These are phyloP conservation scores for Lateolabrax maculatus DNA, from an alignment of 2,797 vertebrate genomes.

Conservation along the genomic window DNA sequence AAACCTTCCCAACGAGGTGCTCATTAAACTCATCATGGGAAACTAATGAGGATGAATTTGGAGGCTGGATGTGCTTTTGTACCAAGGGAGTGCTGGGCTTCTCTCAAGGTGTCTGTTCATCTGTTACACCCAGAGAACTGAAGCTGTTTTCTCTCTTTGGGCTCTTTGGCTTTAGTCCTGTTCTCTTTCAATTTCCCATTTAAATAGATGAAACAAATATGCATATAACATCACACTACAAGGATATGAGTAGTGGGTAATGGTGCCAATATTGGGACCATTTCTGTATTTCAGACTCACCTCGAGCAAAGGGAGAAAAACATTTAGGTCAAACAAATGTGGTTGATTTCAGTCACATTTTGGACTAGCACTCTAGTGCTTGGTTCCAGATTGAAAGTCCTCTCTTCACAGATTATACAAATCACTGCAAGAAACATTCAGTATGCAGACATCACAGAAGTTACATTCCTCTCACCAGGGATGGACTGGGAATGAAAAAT, in stretches of 20 bases:
- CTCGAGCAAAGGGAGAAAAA: neutral
- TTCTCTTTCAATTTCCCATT: conserved; percentile 20
- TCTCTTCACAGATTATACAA: neutral
- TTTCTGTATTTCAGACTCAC: neutral
- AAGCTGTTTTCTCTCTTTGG: conserved; percentile 15
- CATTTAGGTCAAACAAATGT: neutral
- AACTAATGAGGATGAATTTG: conserved; percentile 80
- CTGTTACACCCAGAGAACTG: conserved; percentile 56
- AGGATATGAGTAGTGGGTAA: neutral
- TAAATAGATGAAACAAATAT: conserved; percentile 27
- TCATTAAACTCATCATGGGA: conserved; percentile 79
- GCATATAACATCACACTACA: neutral
- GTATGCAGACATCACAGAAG: neutral
- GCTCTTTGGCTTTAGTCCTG: conserved; percentile 25
- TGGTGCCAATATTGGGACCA: no score
- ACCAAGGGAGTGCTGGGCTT: conserved; percentile 54
- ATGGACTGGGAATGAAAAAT: no score
- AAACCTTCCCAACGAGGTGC: conserved; percentile 64
- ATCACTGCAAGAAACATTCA: neutral
- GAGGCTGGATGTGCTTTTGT: conserved; percentile 58
- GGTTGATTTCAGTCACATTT: neutral
- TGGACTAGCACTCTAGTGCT: neutral
- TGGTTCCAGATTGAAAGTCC: neutral
- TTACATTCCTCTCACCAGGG: neutral
- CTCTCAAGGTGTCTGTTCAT: conserved; percentile 67